A percentile compares a stretch with the other conserved stretches of the same genome.
Conservation (phyloP, 2,797 vertebrate genomes). For the Gymnodraco acuticeps region DNA sequence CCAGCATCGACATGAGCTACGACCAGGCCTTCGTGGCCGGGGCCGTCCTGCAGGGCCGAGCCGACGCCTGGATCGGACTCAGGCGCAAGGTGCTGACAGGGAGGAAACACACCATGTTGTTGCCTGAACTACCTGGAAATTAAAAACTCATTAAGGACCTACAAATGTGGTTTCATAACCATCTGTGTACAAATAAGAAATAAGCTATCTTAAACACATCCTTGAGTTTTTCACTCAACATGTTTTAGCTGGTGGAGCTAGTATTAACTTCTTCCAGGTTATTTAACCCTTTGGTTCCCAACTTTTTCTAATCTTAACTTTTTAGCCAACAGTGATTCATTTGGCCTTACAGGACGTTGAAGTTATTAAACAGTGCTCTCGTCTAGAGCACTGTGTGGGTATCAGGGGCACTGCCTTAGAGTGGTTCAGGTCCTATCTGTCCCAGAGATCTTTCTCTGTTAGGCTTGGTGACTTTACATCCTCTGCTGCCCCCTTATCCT, state of each 20-base stretch:
- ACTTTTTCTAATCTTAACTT: neutral
- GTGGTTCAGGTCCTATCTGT: no score
- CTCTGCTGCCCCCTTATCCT: no score
- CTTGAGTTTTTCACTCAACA: neutral
- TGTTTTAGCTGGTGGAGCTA: neutral
- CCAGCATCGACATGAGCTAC: slow-evolving; percentile 87
- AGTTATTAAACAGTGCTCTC: no score
- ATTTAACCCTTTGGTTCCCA: neutral
- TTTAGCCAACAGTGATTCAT: neutral
- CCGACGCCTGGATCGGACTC: slow-evolving; percentile 86
- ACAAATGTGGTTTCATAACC: neutral
- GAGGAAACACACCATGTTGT: neutral
- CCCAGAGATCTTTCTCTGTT: no score
- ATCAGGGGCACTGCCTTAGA: no score
- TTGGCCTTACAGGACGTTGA: neutral
- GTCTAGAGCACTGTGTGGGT: no score
- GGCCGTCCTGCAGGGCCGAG: slow-evolving; percentile 75
- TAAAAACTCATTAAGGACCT: neutral
- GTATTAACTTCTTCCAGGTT: neutral
- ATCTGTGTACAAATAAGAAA: neutral
- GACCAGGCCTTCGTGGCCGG: slow-evolving; percentile 86
- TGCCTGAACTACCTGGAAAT: neutral
- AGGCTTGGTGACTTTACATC: no score
- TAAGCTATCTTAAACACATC: neutral
- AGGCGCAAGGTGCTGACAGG: slow-evolving; percentile 67